Evolutionary conservation across 2,797 vertebrate genomes (phyloP).

Genomic region (Urophycis tenuis): DNA sequence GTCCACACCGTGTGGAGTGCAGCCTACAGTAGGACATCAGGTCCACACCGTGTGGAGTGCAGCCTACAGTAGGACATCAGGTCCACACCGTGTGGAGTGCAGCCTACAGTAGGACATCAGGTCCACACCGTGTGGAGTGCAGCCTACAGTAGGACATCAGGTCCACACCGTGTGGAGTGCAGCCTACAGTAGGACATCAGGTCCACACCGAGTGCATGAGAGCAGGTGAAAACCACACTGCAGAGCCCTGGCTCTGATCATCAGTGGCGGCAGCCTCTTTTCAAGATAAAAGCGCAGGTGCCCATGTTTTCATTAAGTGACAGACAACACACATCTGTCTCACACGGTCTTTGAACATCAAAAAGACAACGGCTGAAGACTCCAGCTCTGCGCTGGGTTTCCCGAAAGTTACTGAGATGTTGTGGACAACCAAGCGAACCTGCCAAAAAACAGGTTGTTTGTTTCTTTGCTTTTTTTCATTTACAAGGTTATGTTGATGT

Average conservation of each 20-base stretch:
- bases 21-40: too few species aligned
- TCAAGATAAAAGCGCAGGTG: not conserved
- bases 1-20: too few species aligned
- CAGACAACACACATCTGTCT: conserved; percentile 3
- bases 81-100: too few species aligned
- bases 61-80: too few species aligned
- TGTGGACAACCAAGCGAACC: not conserved
- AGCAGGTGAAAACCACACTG: not conserved
- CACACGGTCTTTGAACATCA: not conserved
- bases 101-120: too few species aligned
- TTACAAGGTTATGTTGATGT: not conserved
- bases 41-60: too few species aligned
- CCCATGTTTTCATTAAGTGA: not conserved
- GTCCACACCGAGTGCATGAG: not conserved
- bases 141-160: too few species aligned
- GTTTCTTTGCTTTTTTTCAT: not conserved
- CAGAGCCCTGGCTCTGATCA: not conserved
- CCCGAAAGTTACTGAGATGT: not conserved
- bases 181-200: not conserved
- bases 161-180: not conserved
- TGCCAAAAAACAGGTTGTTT: not conserved
- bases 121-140: too few species aligned
- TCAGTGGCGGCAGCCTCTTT: not conserved
- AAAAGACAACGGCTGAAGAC: not conserved
- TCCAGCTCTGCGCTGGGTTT: not conserved